phyloP scores from a whole-genome alignment of 2,113 vertebrate species.

The Synchiropus splendidus region DNA sequence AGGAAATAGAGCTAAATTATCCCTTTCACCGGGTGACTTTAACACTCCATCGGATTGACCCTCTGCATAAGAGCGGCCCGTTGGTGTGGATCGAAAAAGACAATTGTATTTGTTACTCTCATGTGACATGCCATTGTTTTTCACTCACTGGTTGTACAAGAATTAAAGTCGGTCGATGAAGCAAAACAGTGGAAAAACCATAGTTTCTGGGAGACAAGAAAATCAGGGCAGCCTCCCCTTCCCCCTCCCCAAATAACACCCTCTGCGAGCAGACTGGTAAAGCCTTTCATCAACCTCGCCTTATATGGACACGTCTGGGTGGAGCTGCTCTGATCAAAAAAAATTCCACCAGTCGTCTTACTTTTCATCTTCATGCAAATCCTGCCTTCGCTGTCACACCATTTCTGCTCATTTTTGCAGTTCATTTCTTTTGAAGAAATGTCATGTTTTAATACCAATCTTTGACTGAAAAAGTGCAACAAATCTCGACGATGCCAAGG shows the following conservation, averaged over 20 bases:
- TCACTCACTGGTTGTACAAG: no score
- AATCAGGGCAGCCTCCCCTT: slow-evolving; percentile 22
- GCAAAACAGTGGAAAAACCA: no score
- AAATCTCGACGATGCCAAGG: slow-evolving; percentile 23
- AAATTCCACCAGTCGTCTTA: slow-evolving; percentile 36
- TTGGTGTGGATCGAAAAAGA: no score
- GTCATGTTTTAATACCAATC: slow-evolving; percentile 29
- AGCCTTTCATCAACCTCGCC: slow-evolving; percentile 23
- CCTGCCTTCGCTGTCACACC: slow-evolving; percentile 7
- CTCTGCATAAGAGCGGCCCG: slow-evolving; percentile 8
- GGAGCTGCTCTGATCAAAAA: slow-evolving; percentile 8
- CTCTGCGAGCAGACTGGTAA: slow-evolving; percentile 31
- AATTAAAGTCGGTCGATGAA: no score
- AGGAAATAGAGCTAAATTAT: slow-evolving; percentile 54
- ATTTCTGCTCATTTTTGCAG: slow-evolving; percentile 12
- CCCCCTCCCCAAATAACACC: slow-evolving; percentile 18
- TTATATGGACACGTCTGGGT: slow-evolving; percentile 21
- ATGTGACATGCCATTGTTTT: no score
- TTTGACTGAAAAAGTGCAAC: slow-evolving; percentile 29
- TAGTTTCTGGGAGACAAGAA: no score
- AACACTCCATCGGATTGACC: slow-evolving; percentile 39
- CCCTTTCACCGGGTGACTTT: slow-evolving; percentile 36
- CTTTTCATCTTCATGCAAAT: slow-evolving; percentile 28
- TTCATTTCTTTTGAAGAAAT: slow-evolving; percentile 3
- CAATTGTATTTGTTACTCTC: no score